These are phyloP conservation scores for Lerista edwardsae DNA, from an alignment of 2,797 vertebrate species.

Conservation along the genomic window DNA sequence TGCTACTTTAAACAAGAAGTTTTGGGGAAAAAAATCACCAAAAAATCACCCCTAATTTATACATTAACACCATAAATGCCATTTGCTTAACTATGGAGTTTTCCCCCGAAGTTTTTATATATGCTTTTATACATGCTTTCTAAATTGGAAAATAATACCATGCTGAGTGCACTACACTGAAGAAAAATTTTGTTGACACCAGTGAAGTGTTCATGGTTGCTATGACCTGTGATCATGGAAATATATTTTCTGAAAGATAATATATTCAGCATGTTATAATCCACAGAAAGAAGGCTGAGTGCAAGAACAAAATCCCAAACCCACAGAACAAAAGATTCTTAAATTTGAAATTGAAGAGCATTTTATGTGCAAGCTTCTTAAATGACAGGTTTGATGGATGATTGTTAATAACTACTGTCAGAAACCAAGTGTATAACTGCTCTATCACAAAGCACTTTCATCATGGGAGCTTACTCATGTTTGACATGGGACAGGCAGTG, in stretches of 20 bases:
- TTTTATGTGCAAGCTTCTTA: neutral
- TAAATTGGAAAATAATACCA: neutral
- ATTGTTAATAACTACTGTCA: neutral
- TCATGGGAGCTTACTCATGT: neutral
- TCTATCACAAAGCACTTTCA: neutral
- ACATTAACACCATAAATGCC: neutral
- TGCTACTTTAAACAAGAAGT: too few relatives aligned
- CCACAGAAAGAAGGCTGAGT: neutral
- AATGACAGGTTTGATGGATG: neutral
- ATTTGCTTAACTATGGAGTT: neutral
- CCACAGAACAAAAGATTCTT: neutral
- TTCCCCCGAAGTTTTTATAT: neutral
- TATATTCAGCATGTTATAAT: neutral
- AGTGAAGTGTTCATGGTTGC: fast-evolving
- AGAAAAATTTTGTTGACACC: neutral
- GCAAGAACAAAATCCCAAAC: fast-evolving
- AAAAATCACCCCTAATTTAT: too few relatives aligned
- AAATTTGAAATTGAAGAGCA: neutral
- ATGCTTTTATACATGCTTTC: neutral
- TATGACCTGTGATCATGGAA: slow-evolving; percentile 6
- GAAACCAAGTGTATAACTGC: neutral
- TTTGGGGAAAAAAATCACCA: too few relatives aligned
- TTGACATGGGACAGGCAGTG: fast-evolving
- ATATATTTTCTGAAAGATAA: neutral
- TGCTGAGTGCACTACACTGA: neutral